These are phyloP conservation scores for Scytalopus superciliaris DNA, from an alignment of 2,113 vertebrate genomes.

Conservation along the genomic window DNA sequence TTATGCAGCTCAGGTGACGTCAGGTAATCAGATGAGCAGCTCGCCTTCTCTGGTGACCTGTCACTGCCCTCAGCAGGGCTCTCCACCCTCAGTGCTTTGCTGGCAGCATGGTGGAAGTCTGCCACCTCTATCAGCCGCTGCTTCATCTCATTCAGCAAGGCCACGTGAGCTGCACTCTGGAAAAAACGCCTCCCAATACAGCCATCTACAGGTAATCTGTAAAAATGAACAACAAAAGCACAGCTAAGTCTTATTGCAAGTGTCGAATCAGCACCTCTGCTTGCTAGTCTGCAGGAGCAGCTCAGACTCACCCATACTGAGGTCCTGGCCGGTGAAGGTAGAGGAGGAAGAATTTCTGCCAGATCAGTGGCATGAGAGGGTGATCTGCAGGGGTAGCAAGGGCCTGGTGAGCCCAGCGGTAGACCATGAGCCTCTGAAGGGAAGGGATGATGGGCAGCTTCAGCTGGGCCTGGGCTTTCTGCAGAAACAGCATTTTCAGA, in stretches of 20 bases:
- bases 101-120: constrained; percentile 93
- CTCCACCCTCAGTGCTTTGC: constrained; percentile 86
- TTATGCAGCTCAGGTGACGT: constrained; percentile 91
- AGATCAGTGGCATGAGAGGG: constrained; percentile 90
- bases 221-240: not conserved
- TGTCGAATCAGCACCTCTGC: not conserved
- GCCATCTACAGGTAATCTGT: constrained; percentile 87
- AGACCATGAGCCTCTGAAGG: constrained; percentile 92
- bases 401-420: constrained; percentile 95
- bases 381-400: constrained; percentile 90
- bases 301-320: constrained; percentile 87
- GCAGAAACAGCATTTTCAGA: constrained; percentile 33
- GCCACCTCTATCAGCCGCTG: constrained; percentile 86
- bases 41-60: constrained; percentile 53
- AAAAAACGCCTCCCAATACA: constrained; percentile 94
- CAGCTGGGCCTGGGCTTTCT: constrained; percentile 93
- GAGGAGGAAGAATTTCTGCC: constrained; percentile 96
- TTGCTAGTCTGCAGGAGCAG: not conserved
- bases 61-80: constrained; percentile 71
- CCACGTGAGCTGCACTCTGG: constrained; percentile 79
- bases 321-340: constrained; percentile 93
- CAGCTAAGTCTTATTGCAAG: not conserved
- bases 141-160: constrained; percentile 86
- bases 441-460: constrained; percentile 92
- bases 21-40: constrained; percentile 65